Percentiles rank a stretch among this genome's conserved stretches.
Conservation (phyloP, 2,113 vertebrate genomes). For the Ptilorrhoa leucosticta region DNA sequence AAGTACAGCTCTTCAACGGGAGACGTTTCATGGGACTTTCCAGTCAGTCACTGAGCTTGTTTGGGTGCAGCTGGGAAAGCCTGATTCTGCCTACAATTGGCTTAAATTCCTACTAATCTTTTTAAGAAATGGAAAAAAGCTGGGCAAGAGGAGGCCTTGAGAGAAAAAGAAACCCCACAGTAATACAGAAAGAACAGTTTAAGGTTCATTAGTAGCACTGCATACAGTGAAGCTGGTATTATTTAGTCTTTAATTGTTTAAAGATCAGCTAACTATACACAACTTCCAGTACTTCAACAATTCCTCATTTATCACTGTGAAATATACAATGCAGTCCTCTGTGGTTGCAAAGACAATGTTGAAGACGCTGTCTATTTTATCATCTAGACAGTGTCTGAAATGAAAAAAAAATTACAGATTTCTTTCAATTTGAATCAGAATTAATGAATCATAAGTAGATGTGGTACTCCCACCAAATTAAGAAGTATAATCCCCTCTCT, state of each 20-base stretch:
- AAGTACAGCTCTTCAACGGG: fast-evolving
- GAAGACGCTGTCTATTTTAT: neutral
- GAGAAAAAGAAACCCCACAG: neutral
- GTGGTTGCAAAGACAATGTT: neutral
- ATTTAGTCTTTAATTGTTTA: slow-evolving; percentile 42
- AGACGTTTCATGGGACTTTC: neutral
- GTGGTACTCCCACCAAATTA: neutral
- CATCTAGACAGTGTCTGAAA: neutral
- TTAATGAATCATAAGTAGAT: neutral
- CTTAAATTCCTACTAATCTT: neutral
- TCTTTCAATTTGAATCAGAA: neutral
- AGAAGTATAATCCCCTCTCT: neutral
- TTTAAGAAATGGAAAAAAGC: neutral
- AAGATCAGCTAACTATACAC: neutral
- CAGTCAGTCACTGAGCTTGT: neutral
- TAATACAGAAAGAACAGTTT: neutral
- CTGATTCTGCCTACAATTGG: neutral
- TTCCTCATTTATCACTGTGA: slow-evolving; percentile 1
- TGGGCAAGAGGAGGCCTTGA: fast-evolving
- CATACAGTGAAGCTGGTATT: neutral
- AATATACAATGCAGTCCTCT: neutral
- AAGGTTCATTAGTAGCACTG: neutral
- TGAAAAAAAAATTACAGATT: neutral
- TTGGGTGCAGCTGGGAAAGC: neutral
- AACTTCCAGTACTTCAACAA: neutral